Evolutionary conservation across 2,888 invertebrate genomes (phyloP).

Genomic region (Dichetophora obliterata): DNA sequence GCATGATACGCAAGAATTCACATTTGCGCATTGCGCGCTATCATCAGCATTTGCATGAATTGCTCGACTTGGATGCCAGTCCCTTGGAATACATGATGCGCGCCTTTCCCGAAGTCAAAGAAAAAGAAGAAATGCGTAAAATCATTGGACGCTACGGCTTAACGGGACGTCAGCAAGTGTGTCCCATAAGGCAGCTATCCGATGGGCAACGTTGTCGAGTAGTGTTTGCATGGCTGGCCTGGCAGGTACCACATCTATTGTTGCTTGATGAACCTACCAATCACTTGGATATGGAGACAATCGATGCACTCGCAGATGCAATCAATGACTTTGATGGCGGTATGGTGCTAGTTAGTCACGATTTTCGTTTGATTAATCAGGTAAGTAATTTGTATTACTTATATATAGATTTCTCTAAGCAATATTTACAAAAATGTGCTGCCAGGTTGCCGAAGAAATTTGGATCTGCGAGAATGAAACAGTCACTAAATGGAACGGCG

Average conservation of each 20-base stretch:
- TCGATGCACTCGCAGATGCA: conserved; percentile 97
- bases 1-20: conserved; percentile 98
- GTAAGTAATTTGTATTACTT: too few relatives aligned
- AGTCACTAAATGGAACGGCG: conserved; percentile 97
- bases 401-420: too few relatives aligned
- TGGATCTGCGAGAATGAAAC: conserved; percentile 98
- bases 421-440: conserved; percentile 27
- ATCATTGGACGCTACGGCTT: conserved; percentile 98
- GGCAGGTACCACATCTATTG: conserved; percentile 96
- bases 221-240: conserved; percentile 98
- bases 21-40: conserved; percentile 97
- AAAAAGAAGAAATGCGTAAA: conserved; percentile 98
- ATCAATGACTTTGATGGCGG: conserved; percentile 98
- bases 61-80: conserved; percentile 92
- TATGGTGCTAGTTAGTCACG: conserved; percentile 99
- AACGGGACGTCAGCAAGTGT: conserved; percentile 94
- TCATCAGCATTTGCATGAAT: conserved; percentile 98
- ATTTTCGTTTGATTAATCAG: conserved; percentile 98
- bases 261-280: conserved; percentile 89
- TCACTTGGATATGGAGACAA: conserved; percentile 98
- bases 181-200: conserved; percentile 75
- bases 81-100: conserved; percentile 99
- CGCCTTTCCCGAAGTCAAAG: conserved; percentile 95
- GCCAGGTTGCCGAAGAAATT: conserved; percentile 97
- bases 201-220: conserved; percentile 99